phyloP scores from a whole-genome alignment of 2,113 vertebrate species.

The Dromas ardeola region DNA sequence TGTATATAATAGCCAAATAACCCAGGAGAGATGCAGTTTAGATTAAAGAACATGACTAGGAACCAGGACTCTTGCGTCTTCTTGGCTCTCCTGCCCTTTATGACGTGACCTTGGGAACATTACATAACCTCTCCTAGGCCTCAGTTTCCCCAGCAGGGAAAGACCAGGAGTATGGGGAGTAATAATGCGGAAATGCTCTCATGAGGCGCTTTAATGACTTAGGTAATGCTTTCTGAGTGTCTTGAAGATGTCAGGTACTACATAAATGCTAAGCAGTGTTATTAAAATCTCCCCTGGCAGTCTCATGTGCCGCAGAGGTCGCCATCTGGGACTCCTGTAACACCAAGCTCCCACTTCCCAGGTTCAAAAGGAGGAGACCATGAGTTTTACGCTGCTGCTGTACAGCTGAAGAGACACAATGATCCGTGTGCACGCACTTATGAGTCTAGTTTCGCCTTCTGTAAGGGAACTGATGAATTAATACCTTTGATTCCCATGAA shows the following conservation, averaged over 20 bases:
- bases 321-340: neutral
- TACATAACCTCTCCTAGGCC: neutral
- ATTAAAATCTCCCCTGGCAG: neutral
- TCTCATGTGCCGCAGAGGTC: neutral
- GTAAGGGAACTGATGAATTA: neutral
- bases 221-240: neutral
- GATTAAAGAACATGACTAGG: neutral
- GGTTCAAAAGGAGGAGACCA: neutral
- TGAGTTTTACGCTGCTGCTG: neutral
- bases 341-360: neutral
- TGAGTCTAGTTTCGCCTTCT: neutral
- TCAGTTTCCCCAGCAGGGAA: slow-evolving; percentile 24
- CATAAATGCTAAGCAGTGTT: neutral
- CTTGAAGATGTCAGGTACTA: neutral
- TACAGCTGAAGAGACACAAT: neutral
- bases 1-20: neutral
- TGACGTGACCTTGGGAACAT: slow-evolving; percentile 22
- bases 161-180: neutral
- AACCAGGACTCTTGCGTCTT: neutral
- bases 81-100: neutral
- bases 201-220: neutral
- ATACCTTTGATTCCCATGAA: neutral
- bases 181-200: neutral
- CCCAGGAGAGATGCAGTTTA: neutral
- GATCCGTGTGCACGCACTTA: rapidly evolving